Conservation (phyloP, 2,113 vertebrate genomes). For the Steatornis caripensis region DNA sequence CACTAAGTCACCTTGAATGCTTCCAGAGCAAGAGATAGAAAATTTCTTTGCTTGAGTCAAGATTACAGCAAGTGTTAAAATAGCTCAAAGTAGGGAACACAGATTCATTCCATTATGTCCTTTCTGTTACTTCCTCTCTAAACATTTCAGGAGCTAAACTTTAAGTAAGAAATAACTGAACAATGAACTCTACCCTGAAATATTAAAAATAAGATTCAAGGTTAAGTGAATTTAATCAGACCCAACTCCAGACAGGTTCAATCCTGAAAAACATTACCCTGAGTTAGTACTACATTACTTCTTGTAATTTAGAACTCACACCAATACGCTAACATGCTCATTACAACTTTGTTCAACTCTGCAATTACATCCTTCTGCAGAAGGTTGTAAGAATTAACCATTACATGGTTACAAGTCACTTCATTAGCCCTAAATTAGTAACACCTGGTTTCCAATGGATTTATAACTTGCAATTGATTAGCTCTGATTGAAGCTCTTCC, state of each 20-base stretch:
- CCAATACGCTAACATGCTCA: not conserved
- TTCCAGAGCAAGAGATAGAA: not conserved
- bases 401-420: conserved; percentile 40
- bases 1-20: not conserved
- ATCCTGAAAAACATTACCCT: not conserved
- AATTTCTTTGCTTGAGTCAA: not conserved
- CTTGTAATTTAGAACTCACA: not conserved
- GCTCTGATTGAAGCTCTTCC: not conserved
- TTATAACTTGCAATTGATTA: not conserved
- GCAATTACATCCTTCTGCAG: not conserved
- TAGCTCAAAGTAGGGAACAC: not conserved
- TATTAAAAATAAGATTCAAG: not conserved
- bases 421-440: conserved; percentile 16
- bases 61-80: not conserved
- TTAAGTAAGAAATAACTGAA: not conserved
- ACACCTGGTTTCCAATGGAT: conserved; percentile 29
- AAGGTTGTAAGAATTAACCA: conserved; percentile 25
- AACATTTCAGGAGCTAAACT: not conserved
- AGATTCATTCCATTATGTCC: not conserved
- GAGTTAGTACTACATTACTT: not conserved
- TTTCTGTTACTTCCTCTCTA: not conserved
- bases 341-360: conserved; percentile 38
- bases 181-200: not conserved
- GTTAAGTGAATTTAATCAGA: not conserved
- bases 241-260: not conserved